Conservation (phyloP, 2,888 invertebrate species). For the Girardia tigrina region DNA sequence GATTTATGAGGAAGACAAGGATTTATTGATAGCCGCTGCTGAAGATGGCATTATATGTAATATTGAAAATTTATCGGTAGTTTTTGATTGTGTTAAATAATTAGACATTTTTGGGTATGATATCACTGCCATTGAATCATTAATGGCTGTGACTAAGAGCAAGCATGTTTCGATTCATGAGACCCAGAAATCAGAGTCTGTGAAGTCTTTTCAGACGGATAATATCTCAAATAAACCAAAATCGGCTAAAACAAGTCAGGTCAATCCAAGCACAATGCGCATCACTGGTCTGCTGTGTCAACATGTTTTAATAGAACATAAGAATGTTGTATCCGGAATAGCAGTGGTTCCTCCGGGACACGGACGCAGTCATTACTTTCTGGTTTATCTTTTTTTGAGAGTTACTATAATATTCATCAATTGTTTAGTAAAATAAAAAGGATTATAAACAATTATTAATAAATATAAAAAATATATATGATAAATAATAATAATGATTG, state of each 20-base stretch:
- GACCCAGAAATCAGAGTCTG: neutral
- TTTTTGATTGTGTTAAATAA: neutral
- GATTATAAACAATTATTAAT: no score
- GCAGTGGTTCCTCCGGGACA: neutral
- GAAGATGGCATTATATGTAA: constrained; percentile 7
- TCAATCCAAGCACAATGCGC: neutral
- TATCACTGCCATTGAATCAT: neutral
- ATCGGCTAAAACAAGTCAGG: neutral
- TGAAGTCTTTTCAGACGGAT: neutral
- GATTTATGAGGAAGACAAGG: neutral
- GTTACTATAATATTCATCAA: no score
- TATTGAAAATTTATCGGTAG: neutral
- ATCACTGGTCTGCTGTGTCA: neutral
- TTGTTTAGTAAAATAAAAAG: no score
- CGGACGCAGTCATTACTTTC: neutral
- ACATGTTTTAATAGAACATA: constrained; percentile 4
- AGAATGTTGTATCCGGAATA: neutral
- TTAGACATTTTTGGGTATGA: constrained; percentile 10
- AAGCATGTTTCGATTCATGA: no score
- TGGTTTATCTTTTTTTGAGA: no score
- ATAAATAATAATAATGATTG: no score
- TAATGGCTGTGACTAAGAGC: neutral
- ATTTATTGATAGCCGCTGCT: neutral
- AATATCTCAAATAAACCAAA: neutral
- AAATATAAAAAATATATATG: no score